Evolutionary conservation across 2,113 vertebrate genomes (phyloP).

Genomic region (Calonectris borealis): DNA sequence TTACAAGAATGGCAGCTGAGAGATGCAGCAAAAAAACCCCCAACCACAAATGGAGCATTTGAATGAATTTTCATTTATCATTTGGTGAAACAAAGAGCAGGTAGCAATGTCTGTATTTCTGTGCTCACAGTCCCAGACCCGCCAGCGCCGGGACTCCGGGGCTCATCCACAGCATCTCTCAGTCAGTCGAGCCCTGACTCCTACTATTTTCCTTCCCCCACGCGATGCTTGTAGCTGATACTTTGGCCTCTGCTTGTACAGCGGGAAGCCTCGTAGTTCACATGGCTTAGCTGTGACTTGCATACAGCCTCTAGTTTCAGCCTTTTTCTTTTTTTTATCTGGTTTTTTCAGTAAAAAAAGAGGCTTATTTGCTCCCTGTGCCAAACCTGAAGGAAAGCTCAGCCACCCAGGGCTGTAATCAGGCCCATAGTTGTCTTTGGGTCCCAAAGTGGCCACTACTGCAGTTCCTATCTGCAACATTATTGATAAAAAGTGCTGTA

Average conservation of each 20-base stretch:
- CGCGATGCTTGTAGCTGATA: neutral
- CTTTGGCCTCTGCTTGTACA: neutral
- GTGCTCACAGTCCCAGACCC: neutral
- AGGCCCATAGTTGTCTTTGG: neutral
- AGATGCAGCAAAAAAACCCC: neutral
- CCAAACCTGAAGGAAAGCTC: neutral
- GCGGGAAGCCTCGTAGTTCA: accelerated
- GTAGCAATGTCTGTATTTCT: neutral
- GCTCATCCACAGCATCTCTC: neutral
- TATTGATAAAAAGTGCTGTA: neutral
- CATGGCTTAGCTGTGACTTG: neutral
- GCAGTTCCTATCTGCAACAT: neutral
- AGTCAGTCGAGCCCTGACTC: neutral
- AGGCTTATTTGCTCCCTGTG: neutral
- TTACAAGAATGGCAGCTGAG: neutral
- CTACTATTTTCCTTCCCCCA: neutral
- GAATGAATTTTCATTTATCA: neutral
- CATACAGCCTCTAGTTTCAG: neutral
- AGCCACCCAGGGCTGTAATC: neutral
- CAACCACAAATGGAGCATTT: neutral
- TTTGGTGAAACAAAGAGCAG: neutral
- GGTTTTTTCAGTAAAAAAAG: neutral
- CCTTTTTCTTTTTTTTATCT: neutral
- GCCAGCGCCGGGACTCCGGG: neutral
- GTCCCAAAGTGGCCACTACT: neutral